phyloP scores from a whole-genome alignment of 2,113 vertebrate genomes.

The Mystacornis crossleyi region DNA sequence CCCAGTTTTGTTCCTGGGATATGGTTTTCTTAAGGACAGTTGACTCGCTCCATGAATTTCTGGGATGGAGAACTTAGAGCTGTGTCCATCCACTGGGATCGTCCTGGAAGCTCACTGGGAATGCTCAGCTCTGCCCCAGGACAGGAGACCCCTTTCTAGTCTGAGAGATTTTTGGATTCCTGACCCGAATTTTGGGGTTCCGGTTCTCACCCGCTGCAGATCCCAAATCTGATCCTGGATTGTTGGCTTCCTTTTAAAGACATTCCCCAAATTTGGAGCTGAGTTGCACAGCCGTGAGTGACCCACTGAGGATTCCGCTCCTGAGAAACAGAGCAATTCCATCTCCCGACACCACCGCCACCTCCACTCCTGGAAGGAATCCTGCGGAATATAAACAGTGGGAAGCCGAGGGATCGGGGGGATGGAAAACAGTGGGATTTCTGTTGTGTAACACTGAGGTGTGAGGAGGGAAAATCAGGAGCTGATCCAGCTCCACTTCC shows the following conservation, averaged over 20 bases:
- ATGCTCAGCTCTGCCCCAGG: not conserved
- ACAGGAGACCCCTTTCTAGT: not conserved
- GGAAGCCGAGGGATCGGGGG: not conserved
- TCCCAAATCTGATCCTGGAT: not conserved
- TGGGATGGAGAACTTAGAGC: not conserved
- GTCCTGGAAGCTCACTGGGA: not conserved
- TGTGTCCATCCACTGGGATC: not conserved
- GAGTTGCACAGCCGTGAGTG: not conserved
- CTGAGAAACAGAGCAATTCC: not conserved
- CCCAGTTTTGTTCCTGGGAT: too few species aligned
- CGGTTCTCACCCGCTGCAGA: not conserved
- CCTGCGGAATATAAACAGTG: not conserved
- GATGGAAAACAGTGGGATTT: not conserved
- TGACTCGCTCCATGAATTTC: not conserved
- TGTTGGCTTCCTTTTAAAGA: not conserved
- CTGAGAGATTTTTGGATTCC: not conserved
- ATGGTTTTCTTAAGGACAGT: not conserved
- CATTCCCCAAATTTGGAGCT: not conserved
- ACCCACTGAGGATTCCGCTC: not conserved
- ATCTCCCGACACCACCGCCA: not conserved
- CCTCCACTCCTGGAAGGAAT: conserved; percentile 1
- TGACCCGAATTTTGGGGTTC: not conserved
- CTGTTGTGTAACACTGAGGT: not conserved
- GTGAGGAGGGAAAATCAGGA: not conserved
- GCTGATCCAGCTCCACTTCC: not conserved